Conservation (phyloP, 2,888 invertebrate species). For the Lydus trimaculatus region DNA sequence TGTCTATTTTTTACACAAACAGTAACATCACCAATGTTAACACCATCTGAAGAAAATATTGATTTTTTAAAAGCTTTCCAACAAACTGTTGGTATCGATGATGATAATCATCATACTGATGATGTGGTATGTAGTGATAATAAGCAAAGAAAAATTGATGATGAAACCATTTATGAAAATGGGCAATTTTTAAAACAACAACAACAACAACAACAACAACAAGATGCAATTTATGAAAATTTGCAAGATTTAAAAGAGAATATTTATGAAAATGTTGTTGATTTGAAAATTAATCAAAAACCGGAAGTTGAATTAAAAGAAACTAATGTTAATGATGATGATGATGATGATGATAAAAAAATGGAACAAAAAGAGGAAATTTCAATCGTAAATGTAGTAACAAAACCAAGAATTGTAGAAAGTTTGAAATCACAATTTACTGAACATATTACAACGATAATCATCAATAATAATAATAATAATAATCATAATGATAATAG, state of each 20-base stretch:
- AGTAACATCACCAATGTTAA: slow-evolving; percentile 60
- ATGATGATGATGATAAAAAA: neutral
- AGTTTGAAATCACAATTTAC: slow-evolving; percentile 49
- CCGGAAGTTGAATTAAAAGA: slow-evolving; percentile 18
- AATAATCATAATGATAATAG: neutral
- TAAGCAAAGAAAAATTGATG: slow-evolving; percentile 13
- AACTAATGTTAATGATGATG: neutral
- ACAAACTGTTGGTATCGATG: slow-evolving; percentile 17
- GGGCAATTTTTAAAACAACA: slow-evolving; percentile 36
- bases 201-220: neutral
- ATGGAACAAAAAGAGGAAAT: slow-evolving; percentile 16
- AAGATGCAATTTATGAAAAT: slow-evolving; percentile 31
- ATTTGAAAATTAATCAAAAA: slow-evolving; percentile 16
- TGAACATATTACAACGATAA: neutral
- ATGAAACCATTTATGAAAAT: slow-evolving; percentile 46
- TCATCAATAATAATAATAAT: neutral
- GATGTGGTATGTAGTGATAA: slow-evolving; percentile 15
- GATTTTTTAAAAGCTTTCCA: slow-evolving; percentile 60
- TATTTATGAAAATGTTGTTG: slow-evolving; percentile 44
- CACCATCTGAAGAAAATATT: slow-evolving; percentile 60
- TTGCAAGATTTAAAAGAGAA: slow-evolving; percentile 32
- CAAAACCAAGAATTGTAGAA: slow-evolving; percentile 47
- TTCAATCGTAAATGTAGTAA: slow-evolving; percentile 42
- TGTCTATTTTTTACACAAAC: slow-evolving; percentile 60
- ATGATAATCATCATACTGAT: slow-evolving; percentile 11